Conservation (phyloP, 2,113 vertebrate genomes). For the Clupea harengus region DNA sequence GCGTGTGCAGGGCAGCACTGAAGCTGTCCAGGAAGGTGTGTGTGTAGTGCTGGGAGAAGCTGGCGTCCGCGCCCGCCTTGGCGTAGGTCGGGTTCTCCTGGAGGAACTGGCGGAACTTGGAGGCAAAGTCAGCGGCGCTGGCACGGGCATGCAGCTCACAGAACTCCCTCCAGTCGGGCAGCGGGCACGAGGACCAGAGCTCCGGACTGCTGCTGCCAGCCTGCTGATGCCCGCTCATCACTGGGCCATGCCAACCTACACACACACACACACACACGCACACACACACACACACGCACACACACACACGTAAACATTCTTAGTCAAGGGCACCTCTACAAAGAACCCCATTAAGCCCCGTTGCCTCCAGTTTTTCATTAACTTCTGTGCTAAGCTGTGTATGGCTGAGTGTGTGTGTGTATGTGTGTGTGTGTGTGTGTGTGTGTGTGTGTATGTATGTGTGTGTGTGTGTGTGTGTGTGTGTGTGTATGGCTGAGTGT, state of each 20-base stretch:
- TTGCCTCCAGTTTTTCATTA: too few relatives aligned
- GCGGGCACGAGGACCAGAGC: conserved; percentile 70
- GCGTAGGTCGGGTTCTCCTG: conserved; percentile 92
- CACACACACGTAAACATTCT: too few relatives aligned
- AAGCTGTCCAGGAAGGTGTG: conserved; percentile 91
- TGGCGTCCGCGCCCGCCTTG: conserved; percentile 83
- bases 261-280: conserved; percentile 4
- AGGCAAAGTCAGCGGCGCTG: conserved; percentile 87
- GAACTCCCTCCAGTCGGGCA: conserved; percentile 96
- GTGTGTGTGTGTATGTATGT: too few relatives aligned
- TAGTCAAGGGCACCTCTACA: too few relatives aligned
- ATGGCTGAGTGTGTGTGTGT: too few relatives aligned
- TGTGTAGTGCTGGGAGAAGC: conserved; percentile 91
- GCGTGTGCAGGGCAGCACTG: conserved; percentile 81
- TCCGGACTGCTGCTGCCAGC: conserved; percentile 78
- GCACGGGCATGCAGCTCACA: conserved; percentile 93
- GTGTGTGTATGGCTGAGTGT: too few relatives aligned
- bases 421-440: too few relatives aligned
- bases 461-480: too few relatives aligned
- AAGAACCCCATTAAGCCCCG: too few relatives aligned
- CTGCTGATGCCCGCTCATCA: conserved; percentile 90
- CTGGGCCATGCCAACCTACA: conserved; percentile 85
- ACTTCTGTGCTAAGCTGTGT: too few relatives aligned
- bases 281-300: not conserved
- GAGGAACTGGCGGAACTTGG: conserved; percentile 93